phyloP scores from a whole-genome alignment of 2,113 vertebrate genomes.

The Mellivora capensis region DNA sequence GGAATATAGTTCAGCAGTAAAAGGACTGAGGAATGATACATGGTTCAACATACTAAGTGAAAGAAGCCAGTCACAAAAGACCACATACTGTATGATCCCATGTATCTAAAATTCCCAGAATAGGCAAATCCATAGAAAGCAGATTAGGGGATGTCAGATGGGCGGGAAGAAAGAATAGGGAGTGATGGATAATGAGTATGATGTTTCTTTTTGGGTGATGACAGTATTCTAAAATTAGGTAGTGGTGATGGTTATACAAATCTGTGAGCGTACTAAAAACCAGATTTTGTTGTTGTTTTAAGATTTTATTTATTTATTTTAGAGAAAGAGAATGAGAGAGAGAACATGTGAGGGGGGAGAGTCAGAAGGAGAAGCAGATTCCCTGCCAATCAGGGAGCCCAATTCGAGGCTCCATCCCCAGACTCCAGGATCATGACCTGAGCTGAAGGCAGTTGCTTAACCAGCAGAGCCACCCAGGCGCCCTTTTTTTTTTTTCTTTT shows the following conservation, averaged over 20 bases:
- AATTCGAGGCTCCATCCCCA: too few species aligned
- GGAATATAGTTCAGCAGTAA: not conserved
- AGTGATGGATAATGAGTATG: not conserved
- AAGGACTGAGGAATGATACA: not conserved
- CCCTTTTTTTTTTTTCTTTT: too few species aligned
- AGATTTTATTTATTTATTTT: too few species aligned
- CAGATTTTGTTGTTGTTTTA: not conserved
- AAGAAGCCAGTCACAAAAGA: not conserved
- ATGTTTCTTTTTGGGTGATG: not conserved
- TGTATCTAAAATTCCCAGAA: not conserved
- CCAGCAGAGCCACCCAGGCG: too few species aligned
- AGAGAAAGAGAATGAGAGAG: too few species aligned
- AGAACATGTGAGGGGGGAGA: too few species aligned
- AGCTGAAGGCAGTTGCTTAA: too few species aligned
- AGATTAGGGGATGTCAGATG: not conserved
- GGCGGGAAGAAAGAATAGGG: not conserved
- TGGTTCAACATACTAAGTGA: not conserved
- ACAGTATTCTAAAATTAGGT: not conserved
- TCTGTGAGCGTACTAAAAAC: not conserved
- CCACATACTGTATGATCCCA: not conserved
- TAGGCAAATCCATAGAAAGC: not conserved
- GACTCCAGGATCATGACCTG: too few species aligned
- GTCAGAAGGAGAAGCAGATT: too few species aligned
- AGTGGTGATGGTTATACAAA: not conserved
- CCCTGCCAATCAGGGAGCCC: too few species aligned